phyloP scores from a whole-genome alignment of 2,797 vertebrate genomes.

The Lithobates pipiens region DNA sequence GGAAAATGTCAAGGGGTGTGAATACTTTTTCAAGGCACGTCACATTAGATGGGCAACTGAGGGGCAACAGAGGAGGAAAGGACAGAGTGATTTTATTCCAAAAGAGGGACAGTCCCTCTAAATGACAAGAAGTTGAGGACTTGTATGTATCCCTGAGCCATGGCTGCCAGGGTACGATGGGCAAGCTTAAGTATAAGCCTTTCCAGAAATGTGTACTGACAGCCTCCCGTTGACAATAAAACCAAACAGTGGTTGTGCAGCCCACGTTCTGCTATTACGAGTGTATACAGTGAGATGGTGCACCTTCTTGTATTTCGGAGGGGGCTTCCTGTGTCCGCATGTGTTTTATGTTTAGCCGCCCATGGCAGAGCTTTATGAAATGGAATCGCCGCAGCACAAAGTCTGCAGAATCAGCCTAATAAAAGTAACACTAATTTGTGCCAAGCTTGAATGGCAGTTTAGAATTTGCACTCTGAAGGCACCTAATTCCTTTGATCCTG shows the following conservation, averaged over 20 bases:
- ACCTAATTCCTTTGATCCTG: conserved; percentile 60
- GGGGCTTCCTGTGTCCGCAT: conserved; percentile 46
- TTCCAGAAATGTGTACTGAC: not conserved
- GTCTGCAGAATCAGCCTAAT: conserved; percentile 54
- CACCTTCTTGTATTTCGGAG: conserved; percentile 50
- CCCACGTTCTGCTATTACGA: conserved; percentile 37
- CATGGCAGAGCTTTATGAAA: conserved; percentile 38
- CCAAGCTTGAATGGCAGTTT: conserved; percentile 58
- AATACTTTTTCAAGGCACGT: too few relatives aligned
- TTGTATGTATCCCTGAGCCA: not conserved
- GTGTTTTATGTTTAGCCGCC: conserved; percentile 50
- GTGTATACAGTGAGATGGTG: conserved; percentile 4
- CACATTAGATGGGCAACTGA: too few relatives aligned
- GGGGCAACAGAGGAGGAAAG: too few relatives aligned
- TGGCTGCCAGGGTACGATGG: not conserved
- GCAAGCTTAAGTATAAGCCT: not conserved
- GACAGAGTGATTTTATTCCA: too few relatives aligned
- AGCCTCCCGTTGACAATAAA: not conserved
- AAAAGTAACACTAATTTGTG: conserved; percentile 59
- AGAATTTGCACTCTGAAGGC: conserved; percentile 57
- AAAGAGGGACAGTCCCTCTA: too few relatives aligned
- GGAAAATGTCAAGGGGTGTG: too few relatives aligned
- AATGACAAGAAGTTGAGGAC: too few relatives aligned
- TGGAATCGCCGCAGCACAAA: conserved; percentile 35
- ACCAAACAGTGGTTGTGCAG: not conserved